Evolutionary conservation across 2,113 vertebrate species (phyloP).

Genomic region (Hiodon tergisus): DNA sequence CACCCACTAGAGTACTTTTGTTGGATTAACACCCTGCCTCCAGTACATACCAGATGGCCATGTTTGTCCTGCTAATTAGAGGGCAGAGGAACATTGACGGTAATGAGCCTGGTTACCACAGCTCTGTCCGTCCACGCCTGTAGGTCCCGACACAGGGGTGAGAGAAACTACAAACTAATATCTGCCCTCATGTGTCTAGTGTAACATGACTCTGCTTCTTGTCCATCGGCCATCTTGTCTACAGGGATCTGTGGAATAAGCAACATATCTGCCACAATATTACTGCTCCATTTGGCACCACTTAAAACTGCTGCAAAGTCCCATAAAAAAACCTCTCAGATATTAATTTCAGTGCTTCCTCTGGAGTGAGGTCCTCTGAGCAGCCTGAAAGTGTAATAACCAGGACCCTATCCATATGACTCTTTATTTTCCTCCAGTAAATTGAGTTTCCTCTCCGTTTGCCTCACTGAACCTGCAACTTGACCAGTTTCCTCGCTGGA

Average conservation of each 20-base stretch:
- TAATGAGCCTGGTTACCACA: not conserved
- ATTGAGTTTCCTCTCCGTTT: not conserved
- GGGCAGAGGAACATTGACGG: not conserved
- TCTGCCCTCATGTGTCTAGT: not conserved
- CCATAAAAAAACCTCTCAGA: constrained; percentile 5
- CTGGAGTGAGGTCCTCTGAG: not conserved
- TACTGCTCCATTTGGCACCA: not conserved
- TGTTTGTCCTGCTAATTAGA: constrained; percentile 10
- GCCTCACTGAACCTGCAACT: not conserved
- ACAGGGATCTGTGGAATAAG: not conserved
- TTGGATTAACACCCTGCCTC: not conserved
- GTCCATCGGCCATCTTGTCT: not conserved
- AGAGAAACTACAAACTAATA: not conserved
- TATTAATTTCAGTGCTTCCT: constrained; percentile 4
- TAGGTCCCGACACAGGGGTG: not conserved
- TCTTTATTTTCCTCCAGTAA: not conserved
- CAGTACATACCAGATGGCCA: not conserved
- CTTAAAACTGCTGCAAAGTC: not conserved
- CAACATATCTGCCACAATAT: not conserved
- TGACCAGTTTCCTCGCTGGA: not conserved
- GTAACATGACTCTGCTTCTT: not conserved
- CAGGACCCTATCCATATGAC: not conserved
- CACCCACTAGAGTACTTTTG: not conserved
- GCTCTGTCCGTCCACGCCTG: not conserved
- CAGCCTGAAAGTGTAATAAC: not conserved